phyloP scores from a whole-genome alignment of 2,113 vertebrate genomes.

The Misgurnus mizolepis region DNA sequence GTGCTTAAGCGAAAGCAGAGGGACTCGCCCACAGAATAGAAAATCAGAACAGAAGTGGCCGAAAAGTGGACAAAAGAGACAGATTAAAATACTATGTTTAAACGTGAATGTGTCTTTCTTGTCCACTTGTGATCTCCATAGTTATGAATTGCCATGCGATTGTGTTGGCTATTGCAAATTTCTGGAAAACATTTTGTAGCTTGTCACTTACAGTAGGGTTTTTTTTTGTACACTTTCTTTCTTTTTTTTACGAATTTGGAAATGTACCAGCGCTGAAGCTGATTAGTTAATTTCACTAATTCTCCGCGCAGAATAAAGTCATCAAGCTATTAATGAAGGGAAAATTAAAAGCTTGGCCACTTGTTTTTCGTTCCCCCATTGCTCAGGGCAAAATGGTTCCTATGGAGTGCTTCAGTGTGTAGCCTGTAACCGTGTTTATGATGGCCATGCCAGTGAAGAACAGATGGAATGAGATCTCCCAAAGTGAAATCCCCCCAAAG shows the following conservation, averaged over 20 bases:
- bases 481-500: slow-evolving; percentile 64
- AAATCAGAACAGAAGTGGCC: too few species aligned
- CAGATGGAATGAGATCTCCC: slow-evolving; percentile 71
- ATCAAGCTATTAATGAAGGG: slow-evolving; percentile 53
- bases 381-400: slow-evolving; percentile 57
- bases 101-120: too few species aligned
- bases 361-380: slow-evolving; percentile 46
- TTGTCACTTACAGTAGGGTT: neutral
- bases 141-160: too few species aligned
- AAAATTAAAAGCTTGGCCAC: slow-evolving; percentile 54
- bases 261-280: slow-evolving; percentile 33
- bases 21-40: too few species aligned
- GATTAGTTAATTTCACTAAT: slow-evolving; percentile 50
- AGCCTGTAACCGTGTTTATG: slow-evolving; percentile 46
- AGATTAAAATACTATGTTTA: too few species aligned
- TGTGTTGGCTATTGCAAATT: neutral
- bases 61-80: too few species aligned
- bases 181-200: slow-evolving; percentile 7
- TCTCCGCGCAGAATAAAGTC: slow-evolving; percentile 51
- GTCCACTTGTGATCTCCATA: too few species aligned
- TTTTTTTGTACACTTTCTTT: slow-evolving; percentile 23
- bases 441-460: slow-evolving; percentile 60
- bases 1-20: too few species aligned
- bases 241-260: slow-evolving; percentile 15
- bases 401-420: slow-evolving; percentile 52